Conservation (phyloP, 2,797 vertebrate species). For the Lepidocolaptes lacrymiger region DNA sequence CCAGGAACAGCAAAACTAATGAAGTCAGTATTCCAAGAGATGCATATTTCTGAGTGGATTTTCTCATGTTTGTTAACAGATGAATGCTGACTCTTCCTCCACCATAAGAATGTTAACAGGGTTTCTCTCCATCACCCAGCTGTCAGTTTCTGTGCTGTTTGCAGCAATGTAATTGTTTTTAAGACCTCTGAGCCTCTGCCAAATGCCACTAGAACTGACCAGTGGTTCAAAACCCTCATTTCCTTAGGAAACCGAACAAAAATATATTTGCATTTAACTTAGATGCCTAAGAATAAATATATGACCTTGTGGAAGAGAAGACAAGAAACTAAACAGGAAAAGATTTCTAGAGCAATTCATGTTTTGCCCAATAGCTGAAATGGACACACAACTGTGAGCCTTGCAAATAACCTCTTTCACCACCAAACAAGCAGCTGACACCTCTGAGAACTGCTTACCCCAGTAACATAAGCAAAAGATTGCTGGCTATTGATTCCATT, state of each 20-base stretch:
- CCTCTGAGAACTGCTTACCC: neutral
- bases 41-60: neutral
- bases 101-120: neutral
- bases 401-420: neutral
- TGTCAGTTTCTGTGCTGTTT: neutral
- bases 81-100: neutral
- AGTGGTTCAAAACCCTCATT: neutral
- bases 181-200: neutral
- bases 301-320: neutral
- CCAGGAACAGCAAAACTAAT: neutral
- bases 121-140: neutral
- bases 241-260: neutral
- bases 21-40: neutral
- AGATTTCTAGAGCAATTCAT: neutral
- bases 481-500: neutral
- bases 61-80: neutral
- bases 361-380: neutral
- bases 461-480: neutral
- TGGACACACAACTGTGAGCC: neutral
- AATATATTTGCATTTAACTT: neutral
- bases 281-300: neutral
- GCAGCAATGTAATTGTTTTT: neutral
- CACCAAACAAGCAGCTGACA: neutral
- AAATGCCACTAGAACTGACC: neutral
- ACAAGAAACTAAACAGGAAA: neutral